Evolutionary conservation across 2,113 vertebrate species (phyloP), one percentile per base, ranked within the genome.

Genomic region (Pipra filicauda): DNA sequence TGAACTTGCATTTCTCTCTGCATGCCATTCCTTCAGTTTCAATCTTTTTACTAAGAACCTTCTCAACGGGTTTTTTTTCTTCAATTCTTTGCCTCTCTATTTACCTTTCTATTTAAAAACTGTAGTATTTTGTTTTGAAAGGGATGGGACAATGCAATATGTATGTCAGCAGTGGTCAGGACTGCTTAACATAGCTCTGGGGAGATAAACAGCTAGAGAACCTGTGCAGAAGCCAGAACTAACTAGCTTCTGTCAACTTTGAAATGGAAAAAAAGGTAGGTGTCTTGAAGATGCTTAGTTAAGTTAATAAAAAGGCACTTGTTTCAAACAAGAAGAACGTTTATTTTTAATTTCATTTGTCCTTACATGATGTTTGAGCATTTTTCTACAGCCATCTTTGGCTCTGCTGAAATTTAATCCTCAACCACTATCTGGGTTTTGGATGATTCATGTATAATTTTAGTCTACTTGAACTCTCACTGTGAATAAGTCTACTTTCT

Each of bases 1-100:
- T 97, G 96, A 97, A 98, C 95, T 98, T 97, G 83, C 90, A 92
- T 97, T 97, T 98, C 96, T 96, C 89, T 96, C 95, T 88, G 88
- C 74, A 91, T 91, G 79, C 82, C 69, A 51, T 91, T 93, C 84
- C 76, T 94, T 75, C 73, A 73, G 72, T 91, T 93, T 97, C 92
- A 97, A 93, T 73, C 75, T 78, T 91, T 82, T 85, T 90, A 67
- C 74, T 73, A 51, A 96, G 84, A 92, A 81, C n/a, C 77, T 82
- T 88, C 92, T 94, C 85, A 78, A 91, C 44, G 74, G 24, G 8
- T 41, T 83, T 54, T 57, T 87, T 30, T 62, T 69, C 20, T 58
- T 89, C 57, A 93, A 81, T 91, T 80, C 59, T 76, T 74, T 69
- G 35, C 71, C 28, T 80, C 44, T 75, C 35, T 84, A 65, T 92